These are phyloP conservation scores for Eupithecia centaureata DNA, from an alignment of 2,888 invertebrate genomes.

Conservation along the genomic window DNA sequence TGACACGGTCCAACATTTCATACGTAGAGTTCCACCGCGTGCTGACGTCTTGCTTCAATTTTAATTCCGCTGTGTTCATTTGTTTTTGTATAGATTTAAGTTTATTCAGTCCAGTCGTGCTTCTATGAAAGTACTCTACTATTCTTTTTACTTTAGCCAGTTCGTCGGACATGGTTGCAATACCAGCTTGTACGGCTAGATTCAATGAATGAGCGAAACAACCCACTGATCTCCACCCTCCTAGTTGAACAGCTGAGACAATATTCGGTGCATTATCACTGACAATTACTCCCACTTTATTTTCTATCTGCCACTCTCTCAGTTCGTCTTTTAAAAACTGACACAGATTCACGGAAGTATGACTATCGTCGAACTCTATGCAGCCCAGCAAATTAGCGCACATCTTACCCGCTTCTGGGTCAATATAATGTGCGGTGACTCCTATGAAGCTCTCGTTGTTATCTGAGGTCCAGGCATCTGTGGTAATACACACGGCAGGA, in stretches of 20 bases:
- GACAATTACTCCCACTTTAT: conserved; percentile 1
- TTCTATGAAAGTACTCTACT: conserved; percentile 1
- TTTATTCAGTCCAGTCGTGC: conserved; percentile 2
- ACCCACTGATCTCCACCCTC: neutral
- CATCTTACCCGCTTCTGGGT: conserved; percentile 2
- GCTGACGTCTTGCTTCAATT: conserved; percentile 8
- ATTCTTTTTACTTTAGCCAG: neutral
- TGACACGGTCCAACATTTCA: conserved; percentile 5
- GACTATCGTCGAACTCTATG: neutral
- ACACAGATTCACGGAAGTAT: neutral
- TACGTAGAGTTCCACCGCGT: conserved; percentile 14
- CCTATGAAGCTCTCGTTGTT: conserved; percentile 11
- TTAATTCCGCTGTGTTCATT: conserved; percentile 1
- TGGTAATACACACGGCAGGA: conserved; percentile 13
- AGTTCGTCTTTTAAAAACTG: neutral
- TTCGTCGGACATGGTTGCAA: neutral
- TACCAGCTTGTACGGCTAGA: neutral
- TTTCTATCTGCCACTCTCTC: neutral
- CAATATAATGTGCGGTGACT: conserved; percentile 11
- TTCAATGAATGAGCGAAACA: neutral
- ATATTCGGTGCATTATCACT: neutral
- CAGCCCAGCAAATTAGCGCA: neutral
- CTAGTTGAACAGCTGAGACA: neutral
- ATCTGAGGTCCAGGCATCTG: conserved; percentile 17
- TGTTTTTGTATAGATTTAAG: neutral